Percentiles rank a stretch among this genome's conserved stretches.
Evolutionary conservation across 2,888 invertebrate genomes (phyloP).

Genomic region (Calameuta idolon): DNA sequence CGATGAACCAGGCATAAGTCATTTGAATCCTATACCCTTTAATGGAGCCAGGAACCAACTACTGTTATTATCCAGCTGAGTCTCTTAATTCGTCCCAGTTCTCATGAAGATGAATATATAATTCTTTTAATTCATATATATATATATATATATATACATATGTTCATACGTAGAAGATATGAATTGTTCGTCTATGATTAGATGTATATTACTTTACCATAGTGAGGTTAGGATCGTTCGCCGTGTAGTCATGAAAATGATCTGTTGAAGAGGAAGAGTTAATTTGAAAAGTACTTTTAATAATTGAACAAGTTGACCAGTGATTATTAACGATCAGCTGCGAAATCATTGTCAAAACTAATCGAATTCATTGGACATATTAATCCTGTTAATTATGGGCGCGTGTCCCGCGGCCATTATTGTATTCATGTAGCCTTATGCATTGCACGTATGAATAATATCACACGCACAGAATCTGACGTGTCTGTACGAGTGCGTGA

Average conservation of each 20-base stretch:
- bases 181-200: background rate
- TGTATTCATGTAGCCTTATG: background rate
- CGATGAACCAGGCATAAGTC: background rate
- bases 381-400: background rate
- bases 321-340: background rate
- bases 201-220: background rate
- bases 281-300: background rate
- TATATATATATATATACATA: background rate
- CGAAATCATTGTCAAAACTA: background rate
- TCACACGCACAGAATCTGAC: background rate
- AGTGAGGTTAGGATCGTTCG: background rate
- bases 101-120: background rate
- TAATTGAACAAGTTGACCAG: background rate
- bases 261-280: background rate
- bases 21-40: background rate
- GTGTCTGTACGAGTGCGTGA: background rate
- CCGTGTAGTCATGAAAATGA: background rate
- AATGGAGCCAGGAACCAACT: background rate
- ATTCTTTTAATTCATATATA: background rate
- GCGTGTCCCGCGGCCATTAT: background rate
- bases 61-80: background rate
- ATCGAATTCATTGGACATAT: background rate
- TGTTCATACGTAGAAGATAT: background rate
- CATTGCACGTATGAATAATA: background rate
- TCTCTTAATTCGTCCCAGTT: background rate